Percentiles rank a stretch among this genome's conserved stretches.
phyloP scores from a whole-genome alignment of 2,797 vertebrate genomes.

The Dendrocincla fuliginosa region DNA sequence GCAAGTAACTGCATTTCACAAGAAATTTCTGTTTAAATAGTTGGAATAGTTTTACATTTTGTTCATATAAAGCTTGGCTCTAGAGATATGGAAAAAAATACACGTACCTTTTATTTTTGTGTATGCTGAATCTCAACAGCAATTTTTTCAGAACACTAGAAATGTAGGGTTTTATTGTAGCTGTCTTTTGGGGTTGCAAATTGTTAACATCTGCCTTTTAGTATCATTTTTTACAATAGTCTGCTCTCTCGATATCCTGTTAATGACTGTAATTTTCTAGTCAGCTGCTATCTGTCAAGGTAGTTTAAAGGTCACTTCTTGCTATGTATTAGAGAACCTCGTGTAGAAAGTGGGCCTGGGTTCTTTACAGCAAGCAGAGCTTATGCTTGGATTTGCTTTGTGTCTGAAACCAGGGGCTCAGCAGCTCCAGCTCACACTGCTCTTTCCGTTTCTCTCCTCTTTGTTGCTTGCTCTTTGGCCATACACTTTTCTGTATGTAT shows the following conservation, averaged over 20 bases:
- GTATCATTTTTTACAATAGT: conserved; percentile 75
- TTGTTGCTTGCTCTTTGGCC: neutral
- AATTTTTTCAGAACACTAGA: conserved; percentile 56
- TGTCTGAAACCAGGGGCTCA: neutral
- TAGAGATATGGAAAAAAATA: neutral
- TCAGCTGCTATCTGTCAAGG: conserved; percentile 82
- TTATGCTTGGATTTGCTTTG: conserved; percentile 45
- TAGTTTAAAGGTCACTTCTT: conserved; percentile 81
- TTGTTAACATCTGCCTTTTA: conserved; percentile 81
- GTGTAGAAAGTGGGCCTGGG: conserved; percentile 40
- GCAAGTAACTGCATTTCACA: neutral
- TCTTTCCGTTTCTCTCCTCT: conserved; percentile 16
- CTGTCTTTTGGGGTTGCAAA: conserved; percentile 75
- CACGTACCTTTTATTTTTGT: neutral
- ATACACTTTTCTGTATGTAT: neutral
- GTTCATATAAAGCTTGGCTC: neutral
- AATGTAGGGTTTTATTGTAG: conserved; percentile 69
- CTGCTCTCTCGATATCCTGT: conserved; percentile 75
- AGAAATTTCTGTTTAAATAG: neutral
- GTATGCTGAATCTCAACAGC: conserved; percentile 17
- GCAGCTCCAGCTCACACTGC: neutral
- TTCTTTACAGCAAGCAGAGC: conserved; percentile 39
- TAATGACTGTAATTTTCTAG: conserved; percentile 82
- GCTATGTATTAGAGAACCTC: conserved; percentile 40
- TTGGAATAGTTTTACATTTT: neutral